These are phyloP conservation scores for Temnothorax nylanderi DNA, from an alignment of 1,140 invertebrate genomes.

Conservation along the genomic window DNA sequence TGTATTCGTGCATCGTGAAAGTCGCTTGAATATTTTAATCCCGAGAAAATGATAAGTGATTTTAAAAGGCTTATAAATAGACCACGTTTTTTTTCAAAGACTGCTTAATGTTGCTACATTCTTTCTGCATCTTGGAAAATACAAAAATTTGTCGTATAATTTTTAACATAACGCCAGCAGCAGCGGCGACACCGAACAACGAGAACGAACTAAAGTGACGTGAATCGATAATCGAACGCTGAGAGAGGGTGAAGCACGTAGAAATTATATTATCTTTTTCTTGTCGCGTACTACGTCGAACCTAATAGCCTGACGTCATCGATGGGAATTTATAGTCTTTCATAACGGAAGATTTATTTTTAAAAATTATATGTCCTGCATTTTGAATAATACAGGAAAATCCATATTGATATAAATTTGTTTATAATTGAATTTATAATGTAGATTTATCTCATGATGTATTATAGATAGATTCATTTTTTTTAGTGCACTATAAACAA, in stretches of 20 bases:
- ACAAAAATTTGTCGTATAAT: slow-evolving; percentile 69
- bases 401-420: not conserved
- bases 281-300: slow-evolving; percentile 73
- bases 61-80: slow-evolving; percentile 63
- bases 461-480: not conserved
- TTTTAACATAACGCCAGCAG: slow-evolving; percentile 64
- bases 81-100: slow-evolving; percentile 10
- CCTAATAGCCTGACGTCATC: slow-evolving; percentile 71
- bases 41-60: slow-evolving; percentile 52
- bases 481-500: not conserved
- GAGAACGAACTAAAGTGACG: slow-evolving; percentile 68
- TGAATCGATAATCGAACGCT: slow-evolving; percentile 73
- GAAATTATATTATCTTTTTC: slow-evolving; percentile 75
- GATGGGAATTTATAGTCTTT: slow-evolving; percentile 71
- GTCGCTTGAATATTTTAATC: slow-evolving; percentile 3
- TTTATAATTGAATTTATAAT: not conserved
- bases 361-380: slow-evolving; percentile 25
- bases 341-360: slow-evolving; percentile 54
- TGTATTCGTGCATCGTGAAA: not conserved
- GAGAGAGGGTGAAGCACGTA: slow-evolving; percentile 69
- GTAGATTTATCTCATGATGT: not conserved
- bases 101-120: not conserved
- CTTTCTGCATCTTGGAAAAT: slow-evolving; percentile 38
- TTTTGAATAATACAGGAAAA: slow-evolving; percentile 15
- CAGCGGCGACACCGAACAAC: slow-evolving; percentile 50